Evolutionary conservation across 2,888 invertebrate species (phyloP).

Genomic region (Troilus luridus): DNA sequence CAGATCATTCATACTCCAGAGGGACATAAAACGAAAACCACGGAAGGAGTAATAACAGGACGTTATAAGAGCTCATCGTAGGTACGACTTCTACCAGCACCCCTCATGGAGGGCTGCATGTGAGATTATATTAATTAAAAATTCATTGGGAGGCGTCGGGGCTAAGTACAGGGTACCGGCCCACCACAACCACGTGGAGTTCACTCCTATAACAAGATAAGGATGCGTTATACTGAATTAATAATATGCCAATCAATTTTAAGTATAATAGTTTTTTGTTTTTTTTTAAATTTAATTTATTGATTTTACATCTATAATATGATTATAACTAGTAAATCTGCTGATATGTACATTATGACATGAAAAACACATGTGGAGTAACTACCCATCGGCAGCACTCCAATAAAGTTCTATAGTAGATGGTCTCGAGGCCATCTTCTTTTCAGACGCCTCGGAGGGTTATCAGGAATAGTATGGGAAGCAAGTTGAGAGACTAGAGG

Average conservation of each 20-base stretch:
- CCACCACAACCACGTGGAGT: not conserved
- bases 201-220: not conserved
- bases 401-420: too few relatives aligned
- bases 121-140: conserved; percentile 11
- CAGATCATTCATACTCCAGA: not conserved
- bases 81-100: not conserved
- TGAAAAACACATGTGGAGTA: too few relatives aligned
- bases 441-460: too few relatives aligned
- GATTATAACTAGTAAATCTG: too few relatives aligned
- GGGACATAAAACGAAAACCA: not conserved
- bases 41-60: not conserved
- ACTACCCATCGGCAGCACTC: too few relatives aligned
- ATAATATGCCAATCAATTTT: not conserved
- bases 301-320: too few relatives aligned
- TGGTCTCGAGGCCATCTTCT: too few relatives aligned
- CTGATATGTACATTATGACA: too few relatives aligned
- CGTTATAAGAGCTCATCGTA: not conserved
- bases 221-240: not conserved
- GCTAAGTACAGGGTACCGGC: not conserved
- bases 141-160: not conserved
- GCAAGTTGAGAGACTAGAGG: too few relatives aligned
- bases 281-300: too few relatives aligned
- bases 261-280: too few relatives aligned
- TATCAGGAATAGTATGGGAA: too few relatives aligned
- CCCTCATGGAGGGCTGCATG: not conserved